These are phyloP conservation scores for Fragum fragum DNA, from an alignment of 2,888 invertebrate species.

Conservation along the genomic window DNA sequence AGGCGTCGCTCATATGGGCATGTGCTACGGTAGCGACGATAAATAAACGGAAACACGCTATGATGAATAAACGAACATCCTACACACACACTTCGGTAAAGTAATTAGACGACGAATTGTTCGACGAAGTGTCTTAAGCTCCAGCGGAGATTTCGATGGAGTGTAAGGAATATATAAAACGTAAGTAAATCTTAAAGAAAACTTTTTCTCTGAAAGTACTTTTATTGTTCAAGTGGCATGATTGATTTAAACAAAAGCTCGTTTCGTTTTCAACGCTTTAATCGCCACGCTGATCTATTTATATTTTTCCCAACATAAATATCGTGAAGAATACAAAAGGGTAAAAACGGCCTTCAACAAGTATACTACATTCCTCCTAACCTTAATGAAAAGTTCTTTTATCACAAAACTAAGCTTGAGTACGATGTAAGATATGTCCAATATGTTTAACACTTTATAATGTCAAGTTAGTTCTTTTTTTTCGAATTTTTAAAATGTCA, in stretches of 20 bases:
- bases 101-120: too few species aligned
- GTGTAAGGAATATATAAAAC: too few species aligned
- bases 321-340: background rate
- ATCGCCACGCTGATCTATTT: background rate
- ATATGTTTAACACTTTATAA: background rate
- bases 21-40: too few species aligned
- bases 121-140: too few species aligned
- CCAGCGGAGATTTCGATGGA: too few species aligned
- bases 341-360: background rate
- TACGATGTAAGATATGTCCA: background rate
- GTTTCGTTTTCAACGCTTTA: background rate
- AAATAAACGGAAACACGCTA: too few species aligned
- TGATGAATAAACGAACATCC: too few species aligned
- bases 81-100: too few species aligned
- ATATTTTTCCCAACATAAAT: background rate
- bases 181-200: too few species aligned
- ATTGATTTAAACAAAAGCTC: background rate
- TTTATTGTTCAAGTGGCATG: too few species aligned
- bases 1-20: too few species aligned
- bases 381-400: background rate
- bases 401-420: background rate
- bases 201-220: too few species aligned
- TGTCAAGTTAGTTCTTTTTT: background rate
- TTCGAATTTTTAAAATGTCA: background rate
- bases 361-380: slow-evolving; percentile 11